Evolutionary conservation across 2,113 vertebrate genomes (phyloP), one percentile per base, ranked within the genome.

Genomic region (Corythornis cristatus): DNA sequence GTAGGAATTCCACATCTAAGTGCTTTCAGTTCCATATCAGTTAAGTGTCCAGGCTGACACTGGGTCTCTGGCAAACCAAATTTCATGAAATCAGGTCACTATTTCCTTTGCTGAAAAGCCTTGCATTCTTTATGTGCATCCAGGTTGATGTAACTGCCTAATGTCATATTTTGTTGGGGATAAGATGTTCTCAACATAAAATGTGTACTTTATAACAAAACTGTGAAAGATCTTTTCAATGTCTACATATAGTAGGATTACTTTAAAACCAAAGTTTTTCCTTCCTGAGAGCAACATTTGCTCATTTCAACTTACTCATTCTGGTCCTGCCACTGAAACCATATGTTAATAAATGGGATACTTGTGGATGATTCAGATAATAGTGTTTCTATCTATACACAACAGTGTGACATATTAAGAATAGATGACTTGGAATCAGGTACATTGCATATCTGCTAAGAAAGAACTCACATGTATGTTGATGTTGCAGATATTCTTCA

Each of bases 381-480:
- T 3, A 42, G 6, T 29, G 43, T 57, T 87, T 43, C 43, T 83
- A 31, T 37, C 25, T 29, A 28, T 28, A 40, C 9, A 12, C 3
- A 43, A 17, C 29, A 53, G 12, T 6, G 9, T 46, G 35, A 72
- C 28, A n/a, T 61, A 11, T 3, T n/a, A 62, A 65, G n/a, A 60
- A 6, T 0, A 81, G 33, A 22, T 0, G 2, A 53, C 19, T 20
- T 51, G 8, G 19, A 12, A 18, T 83, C 22, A 74, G 37, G 33
- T 6, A 33, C 12, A 28, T 5, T 13, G 6, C 3, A 1, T 7
- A 22, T 46, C 17, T 65, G 9, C 42, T 51, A 40, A 19, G n/a
- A 54, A 75, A 31, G 31, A 64, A 16, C 20, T 14, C 45, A 73
- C 5, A 7, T 83, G 6, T 15, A 58, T 37, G 15, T 5, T 74